Evolutionary conservation across 2,888 invertebrate species (phyloP).

Genomic region (Colletes collaris): DNA sequence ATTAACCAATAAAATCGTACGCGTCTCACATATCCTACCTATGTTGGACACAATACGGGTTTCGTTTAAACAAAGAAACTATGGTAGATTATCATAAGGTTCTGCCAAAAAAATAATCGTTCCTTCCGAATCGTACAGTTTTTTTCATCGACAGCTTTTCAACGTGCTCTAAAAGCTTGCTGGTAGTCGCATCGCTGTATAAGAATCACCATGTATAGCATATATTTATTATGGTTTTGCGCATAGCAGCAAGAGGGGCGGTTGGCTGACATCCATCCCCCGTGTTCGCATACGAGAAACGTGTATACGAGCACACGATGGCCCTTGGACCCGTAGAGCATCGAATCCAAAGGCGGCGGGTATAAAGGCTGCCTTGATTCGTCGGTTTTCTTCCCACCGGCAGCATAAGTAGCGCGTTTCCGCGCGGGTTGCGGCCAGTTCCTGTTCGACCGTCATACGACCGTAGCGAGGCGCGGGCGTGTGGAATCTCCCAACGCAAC

Average conservation of each 20-base stretch:
- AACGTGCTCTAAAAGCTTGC: too few relatives aligned
- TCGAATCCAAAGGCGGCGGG: conserved; percentile 50
- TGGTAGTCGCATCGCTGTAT: background rate
- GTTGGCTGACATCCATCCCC: conserved; percentile 34
- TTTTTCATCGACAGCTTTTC: background rate
- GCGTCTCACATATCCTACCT: too few relatives aligned
- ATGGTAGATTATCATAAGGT: too few relatives aligned
- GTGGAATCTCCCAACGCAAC: conserved; percentile 47
- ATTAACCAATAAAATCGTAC: too few relatives aligned
- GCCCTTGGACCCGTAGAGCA: conserved; percentile 50
- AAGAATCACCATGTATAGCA: conserved; percentile 1
- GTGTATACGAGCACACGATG: conserved; percentile 25
- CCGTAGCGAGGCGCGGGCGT: conserved; percentile 54
- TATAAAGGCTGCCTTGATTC: conserved; percentile 50
- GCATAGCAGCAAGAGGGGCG: conserved; percentile 42
- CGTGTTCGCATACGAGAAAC: conserved; percentile 15
- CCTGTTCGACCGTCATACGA: conserved; percentile 73
- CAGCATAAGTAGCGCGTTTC: conserved; percentile 78
- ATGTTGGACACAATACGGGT: too few relatives aligned
- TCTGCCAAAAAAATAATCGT: too few relatives aligned
- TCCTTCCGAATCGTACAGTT: too few relatives aligned
- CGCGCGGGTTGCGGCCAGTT: conserved; percentile 76
- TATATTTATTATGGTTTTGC: conserved; percentile 47
- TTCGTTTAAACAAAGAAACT: too few relatives aligned
- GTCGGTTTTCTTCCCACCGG: conserved; percentile 70